Base-by-base conservation (phyloP, 2,797 vertebrate genomes). In the Emydoidea blandingii region DNA sequence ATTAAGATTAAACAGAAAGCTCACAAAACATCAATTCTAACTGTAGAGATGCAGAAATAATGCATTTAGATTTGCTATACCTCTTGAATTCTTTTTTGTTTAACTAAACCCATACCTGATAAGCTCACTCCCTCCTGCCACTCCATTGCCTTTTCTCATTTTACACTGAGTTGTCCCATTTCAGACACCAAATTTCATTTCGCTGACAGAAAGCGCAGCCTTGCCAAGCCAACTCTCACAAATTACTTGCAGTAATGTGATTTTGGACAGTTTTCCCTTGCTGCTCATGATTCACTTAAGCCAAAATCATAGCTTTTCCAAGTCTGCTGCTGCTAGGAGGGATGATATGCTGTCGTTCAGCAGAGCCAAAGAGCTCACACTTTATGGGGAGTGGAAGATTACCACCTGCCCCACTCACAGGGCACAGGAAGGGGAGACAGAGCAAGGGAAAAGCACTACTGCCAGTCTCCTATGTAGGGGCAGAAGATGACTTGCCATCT, bases 181-280 rank as follows among this genome's bases (percentile, higher is more conserved):
- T 18, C 65, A 0, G 19, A 0, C 15, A 6, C 56, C 65, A 72
- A 6, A 8, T 9, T 10, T 5, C 8, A 1, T 15, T 0, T 1
- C 4, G 0, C 44, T 2, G 4, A 1, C 0, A 10, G 59, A 12
- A 25, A 6, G 21, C 2, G 0, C 52, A 7, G 76, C 31, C n/a
- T 31, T 78, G 44, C 41, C 74, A 78, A 49, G 59, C 65, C n/a
- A 72, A 72, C 6, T 78, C 44, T 52, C 12, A 1, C 12, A 0
- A 49, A 16, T 44, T 0, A 3, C 1, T 0, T 1, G 16, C 2
- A 6, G 29, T 9, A 0, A 1, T 50, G 54, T 2, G 1, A 14
- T 2, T 31, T 21, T 1, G 44, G 44, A 78, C 65, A 72, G 1
- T 7, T 4, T 2, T 6, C 10, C 2, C 1, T 34, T 3, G 5